phyloP scores from a whole-genome alignment of 2,113 vertebrate genomes.

The Plecturocebus donacophilus region DNA sequence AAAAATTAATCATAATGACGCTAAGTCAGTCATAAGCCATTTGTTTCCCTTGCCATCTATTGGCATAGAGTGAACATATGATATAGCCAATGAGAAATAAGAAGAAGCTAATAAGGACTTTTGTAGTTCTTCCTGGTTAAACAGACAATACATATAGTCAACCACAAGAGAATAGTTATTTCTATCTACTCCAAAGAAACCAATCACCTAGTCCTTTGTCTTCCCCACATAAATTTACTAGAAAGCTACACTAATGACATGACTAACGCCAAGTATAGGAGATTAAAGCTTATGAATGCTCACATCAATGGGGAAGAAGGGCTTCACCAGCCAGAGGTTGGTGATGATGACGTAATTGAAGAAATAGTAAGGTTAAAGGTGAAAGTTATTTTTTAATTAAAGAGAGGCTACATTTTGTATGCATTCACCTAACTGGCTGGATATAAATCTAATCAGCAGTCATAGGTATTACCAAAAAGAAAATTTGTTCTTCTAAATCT shows the following conservation, averaged over 20 bases:
- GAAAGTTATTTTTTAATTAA: not conserved
- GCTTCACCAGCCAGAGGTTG: not conserved
- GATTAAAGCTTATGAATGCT: not conserved
- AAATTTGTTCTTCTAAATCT: not conserved
- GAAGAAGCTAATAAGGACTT: not conserved
- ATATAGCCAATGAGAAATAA: not conserved
- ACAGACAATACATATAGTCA: too few relatives aligned
- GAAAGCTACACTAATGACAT: not conserved
- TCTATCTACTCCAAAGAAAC: not conserved
- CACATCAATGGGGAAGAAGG: not conserved
- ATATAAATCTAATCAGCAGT: not conserved
- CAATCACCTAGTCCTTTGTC: not conserved
- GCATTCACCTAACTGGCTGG: not conserved
- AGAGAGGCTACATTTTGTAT: not conserved
- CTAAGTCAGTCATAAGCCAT: not conserved
- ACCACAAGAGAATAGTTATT: not conserved
- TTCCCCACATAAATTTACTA: not conserved
- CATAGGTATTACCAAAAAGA: accelerated
- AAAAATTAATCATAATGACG: not conserved
- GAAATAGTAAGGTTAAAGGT: not conserved
- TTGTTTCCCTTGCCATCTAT: not conserved
- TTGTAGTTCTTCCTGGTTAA: not conserved
- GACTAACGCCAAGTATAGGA: not conserved
- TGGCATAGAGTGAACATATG: not conserved
- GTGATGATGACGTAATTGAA: not conserved